Evolutionary conservation across 2,113 vertebrate genomes (phyloP), one percentile per base, ranked within the genome.

Genomic region (Microcebus griseorufus): DNA sequence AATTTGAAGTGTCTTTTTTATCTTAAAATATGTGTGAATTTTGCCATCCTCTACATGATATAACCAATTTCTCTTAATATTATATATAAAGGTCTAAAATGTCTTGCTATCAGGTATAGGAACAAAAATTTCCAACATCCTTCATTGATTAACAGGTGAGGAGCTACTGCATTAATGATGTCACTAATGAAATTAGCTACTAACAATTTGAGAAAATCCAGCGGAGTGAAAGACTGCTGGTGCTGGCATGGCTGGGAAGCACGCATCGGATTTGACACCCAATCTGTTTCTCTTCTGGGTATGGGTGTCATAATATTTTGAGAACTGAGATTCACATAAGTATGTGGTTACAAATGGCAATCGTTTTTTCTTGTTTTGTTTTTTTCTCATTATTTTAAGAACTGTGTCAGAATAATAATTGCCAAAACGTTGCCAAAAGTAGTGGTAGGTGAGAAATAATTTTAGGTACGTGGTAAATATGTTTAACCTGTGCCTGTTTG

Each of bases 221-320:
- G 4, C 3, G 34, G 51, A 78, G 88, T 32, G 51, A 82, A 79
- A 80, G 45, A 58, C 20, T 42, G 16, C 17, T 45, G 20, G 3
- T 20, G 3, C 27, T 16, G 29, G 62, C 25, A 29, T 55, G 60
- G 20, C 34, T 92, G 32, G 17, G 45, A 58, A 32, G 4, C n/a
- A 75, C 25, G 25, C 9, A 55, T 16, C 34, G 86, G 12, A 83
- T 70, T 51, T 96, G 78, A 92, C 62, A 93, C n/a, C 70, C 39
- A 79, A 22, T 79, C 65, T 45, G 4, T 79, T 82, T 80, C 67
- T 79, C 39, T 87, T 73, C 62, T 62, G 34, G 11, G 20, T 55
- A 37, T 45, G n/a, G 76, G 27, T 93, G n/a, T 90, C 90, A 65
- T 9, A 93, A 75, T 88, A 95, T 82, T 96, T 96, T 78, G 69